These are phyloP conservation scores for Procapra przewalskii DNA, from an alignment of 2,113 vertebrate genomes.

Conservation along the genomic window DNA sequence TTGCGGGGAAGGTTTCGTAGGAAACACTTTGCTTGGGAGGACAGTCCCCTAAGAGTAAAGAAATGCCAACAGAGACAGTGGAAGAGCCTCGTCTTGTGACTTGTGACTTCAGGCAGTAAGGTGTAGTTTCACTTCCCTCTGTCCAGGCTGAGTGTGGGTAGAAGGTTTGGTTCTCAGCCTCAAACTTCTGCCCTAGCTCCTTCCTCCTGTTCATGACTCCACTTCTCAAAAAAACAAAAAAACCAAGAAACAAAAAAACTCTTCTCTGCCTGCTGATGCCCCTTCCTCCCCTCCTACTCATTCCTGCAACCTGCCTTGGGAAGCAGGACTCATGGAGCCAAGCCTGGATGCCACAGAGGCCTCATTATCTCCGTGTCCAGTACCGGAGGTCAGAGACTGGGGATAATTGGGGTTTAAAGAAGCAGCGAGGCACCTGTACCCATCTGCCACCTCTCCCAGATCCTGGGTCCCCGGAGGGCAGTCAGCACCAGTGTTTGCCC, in stretches of 20 bases:
- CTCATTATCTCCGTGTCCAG: not conserved
- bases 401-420: not conserved
- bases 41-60: not conserved
- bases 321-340: not conserved
- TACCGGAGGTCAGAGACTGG: accelerated
- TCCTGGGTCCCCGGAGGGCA: not conserved
- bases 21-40: not conserved
- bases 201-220: not conserved
- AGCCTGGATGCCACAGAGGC: not conserved
- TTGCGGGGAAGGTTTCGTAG: not conserved
- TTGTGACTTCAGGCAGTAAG: not conserved
- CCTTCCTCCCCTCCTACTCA: not conserved
- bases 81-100: not conserved
- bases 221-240: not conserved
- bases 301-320: not conserved
- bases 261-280: not conserved
- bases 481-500: not conserved
- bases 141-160: not conserved
- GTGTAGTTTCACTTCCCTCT: not conserved
- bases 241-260: not conserved
- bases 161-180: not conserved
- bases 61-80: not conserved
- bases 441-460: not conserved
- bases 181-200: not conserved
- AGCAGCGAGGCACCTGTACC: not conserved